These are phyloP conservation scores for Horisme vitalbata DNA, from an alignment of 2,888 invertebrate genomes.

Conservation along the genomic window DNA sequence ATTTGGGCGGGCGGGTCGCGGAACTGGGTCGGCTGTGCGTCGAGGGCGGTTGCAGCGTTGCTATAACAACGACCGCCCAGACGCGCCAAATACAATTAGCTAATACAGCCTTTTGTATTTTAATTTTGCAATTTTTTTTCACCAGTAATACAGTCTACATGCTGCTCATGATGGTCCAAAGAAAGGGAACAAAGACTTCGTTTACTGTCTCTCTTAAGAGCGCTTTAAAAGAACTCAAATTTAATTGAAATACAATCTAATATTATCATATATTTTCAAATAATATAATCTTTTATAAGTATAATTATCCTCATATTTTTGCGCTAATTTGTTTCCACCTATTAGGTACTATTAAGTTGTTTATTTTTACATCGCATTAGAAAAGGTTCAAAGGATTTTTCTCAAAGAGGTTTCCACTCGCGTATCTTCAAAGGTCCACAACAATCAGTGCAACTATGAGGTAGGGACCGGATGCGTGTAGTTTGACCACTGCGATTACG, in stretches of 20 bases:
- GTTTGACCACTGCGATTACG: constrained; percentile 26
- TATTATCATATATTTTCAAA: no score
- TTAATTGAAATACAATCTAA: no score
- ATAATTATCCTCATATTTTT: no score
- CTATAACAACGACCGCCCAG: constrained; percentile 62
- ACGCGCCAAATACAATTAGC: constrained; percentile 47
- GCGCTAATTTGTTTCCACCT: neutral
- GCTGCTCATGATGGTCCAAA: no score
- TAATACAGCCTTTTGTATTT: constrained; percentile 39
- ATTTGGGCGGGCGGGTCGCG: constrained; percentile 72
- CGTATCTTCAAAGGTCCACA: constrained; percentile 30
- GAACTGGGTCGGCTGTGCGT: constrained; percentile 71
- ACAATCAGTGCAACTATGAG: constrained; percentile 37
- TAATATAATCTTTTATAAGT: no score
- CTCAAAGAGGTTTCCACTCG: neutral
- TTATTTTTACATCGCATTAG: no score
- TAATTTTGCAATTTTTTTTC: no score
- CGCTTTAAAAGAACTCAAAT: no score
- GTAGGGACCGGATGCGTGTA: constrained; percentile 39
- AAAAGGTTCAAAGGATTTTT: constrained; percentile 5
- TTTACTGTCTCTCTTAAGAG: no score
- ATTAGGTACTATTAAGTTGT: neutral
- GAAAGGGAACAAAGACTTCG: no score
- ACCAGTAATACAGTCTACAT: no score
- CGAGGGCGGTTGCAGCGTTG: constrained; percentile 64